A percentile compares a stretch with the other conserved stretches of the same genome.
These are phyloP conservation scores for Crematogaster levior DNA, from an alignment of 2,888 invertebrate genomes.

Conservation along the genomic window DNA sequence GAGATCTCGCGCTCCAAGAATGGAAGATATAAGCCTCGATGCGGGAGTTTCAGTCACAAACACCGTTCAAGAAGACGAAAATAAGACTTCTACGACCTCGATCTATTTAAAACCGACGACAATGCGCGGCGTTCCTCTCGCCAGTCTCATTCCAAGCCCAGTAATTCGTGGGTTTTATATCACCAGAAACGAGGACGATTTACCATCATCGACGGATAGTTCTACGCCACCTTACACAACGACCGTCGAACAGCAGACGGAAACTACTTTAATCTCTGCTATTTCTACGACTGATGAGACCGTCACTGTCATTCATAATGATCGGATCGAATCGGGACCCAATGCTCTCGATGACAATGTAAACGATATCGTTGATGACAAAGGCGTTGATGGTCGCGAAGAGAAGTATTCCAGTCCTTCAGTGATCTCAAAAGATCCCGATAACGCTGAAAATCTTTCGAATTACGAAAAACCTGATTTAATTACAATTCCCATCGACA, in stretches of 20 bases:
- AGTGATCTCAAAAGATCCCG: not conserved
- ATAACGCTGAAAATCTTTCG: not conserved
- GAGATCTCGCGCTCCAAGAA: conserved; percentile 1
- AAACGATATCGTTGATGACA: not conserved
- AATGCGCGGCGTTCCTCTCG: conserved; percentile 64
- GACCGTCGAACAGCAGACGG: not conserved
- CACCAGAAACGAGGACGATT: conserved; percentile 45
- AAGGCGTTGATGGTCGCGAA: not conserved
- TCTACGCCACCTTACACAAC: not conserved
- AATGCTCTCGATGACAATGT: not conserved
- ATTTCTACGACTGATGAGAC: not conserved
- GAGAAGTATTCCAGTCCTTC: not conserved
- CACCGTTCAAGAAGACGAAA: conserved; percentile 29
- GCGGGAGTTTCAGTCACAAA: not conserved
- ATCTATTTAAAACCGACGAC: conserved; percentile 69
- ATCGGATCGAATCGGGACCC: not conserved
- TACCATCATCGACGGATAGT: not conserved
- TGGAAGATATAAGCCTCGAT: not conserved
- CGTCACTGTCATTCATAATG: not conserved
- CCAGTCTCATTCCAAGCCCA: conserved; percentile 18
- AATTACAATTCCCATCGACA: not conserved
- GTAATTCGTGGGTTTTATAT: conserved; percentile 69
- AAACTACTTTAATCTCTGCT: not conserved
- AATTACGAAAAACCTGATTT: not conserved
- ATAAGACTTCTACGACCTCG: conserved; percentile 42